phyloP scores from a whole-genome alignment of 2,888 invertebrate genomes.

The Eupithecia insigniata region DNA sequence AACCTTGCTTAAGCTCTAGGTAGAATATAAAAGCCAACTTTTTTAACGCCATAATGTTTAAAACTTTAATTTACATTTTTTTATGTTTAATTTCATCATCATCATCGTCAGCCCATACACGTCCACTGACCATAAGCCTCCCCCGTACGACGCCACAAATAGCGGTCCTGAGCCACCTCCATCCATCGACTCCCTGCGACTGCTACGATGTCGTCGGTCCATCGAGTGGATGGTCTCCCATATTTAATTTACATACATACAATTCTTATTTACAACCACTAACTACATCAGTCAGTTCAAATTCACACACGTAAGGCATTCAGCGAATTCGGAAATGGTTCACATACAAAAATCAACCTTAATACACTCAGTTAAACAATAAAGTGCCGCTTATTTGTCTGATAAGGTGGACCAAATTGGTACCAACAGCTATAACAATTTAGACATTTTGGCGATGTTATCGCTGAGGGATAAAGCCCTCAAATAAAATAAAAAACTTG shows the following conservation, averaged over 20 bases:
- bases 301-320: constrained; percentile 23
- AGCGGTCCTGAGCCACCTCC: too few species aligned
- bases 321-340: constrained; percentile 17
- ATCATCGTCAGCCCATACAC: too few species aligned
- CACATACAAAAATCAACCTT: constrained; percentile 6
- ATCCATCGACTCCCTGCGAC: too few species aligned
- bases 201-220: too few species aligned
- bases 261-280: constrained; percentile 51
- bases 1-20: neutral
- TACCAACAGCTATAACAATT: neutral
- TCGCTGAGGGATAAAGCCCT: too few species aligned
- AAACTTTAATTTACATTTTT: too few species aligned
- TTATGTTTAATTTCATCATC: too few species aligned
- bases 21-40: neutral
- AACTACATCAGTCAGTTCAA: constrained; percentile 53
- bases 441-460: too few species aligned
- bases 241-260: constrained; percentile 32
- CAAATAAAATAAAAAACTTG: too few species aligned
- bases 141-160: too few species aligned
- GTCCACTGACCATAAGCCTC: too few species aligned
- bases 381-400: neutral
- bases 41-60: neutral
- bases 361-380: neutral
- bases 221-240: too few species aligned
- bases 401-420: neutral